Evolutionary conservation across 2,888 invertebrate genomes (phyloP).

Genomic region (Drosophila multiciliata): DNA sequence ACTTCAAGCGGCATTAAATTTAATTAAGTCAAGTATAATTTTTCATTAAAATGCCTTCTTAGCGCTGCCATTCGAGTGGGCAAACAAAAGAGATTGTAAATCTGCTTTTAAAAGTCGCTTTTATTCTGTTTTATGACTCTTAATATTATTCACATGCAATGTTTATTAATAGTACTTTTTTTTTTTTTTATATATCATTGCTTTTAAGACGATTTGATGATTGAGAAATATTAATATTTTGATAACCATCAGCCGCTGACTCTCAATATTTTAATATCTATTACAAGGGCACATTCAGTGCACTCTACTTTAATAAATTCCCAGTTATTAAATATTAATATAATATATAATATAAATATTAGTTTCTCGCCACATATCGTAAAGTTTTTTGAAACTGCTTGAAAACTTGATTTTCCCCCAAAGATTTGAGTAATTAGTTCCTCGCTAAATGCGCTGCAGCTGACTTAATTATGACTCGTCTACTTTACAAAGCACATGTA

Average conservation of each 20-base stretch:
- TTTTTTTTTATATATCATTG: not conserved
- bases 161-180: not conserved
- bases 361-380: not conserved
- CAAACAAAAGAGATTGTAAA: constrained; percentile 31
- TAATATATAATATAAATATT: too few species aligned
- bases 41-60: constrained; percentile 8
- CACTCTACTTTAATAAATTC: not conserved
- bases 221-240: not conserved
- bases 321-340: too few species aligned
- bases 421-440: constrained; percentile 6
- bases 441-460: not conserved
- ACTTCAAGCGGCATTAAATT: constrained; percentile 15
- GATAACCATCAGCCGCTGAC: not conserved
- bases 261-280: not conserved
- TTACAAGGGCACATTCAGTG: not conserved
- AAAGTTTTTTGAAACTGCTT: constrained; percentile 5
- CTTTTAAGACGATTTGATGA: not conserved
- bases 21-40: constrained; percentile 35
- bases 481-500: not conserved
- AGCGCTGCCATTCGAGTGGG: constrained; percentile 7
- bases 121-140: constrained; percentile 12
- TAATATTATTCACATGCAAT: constrained; percentile 7
- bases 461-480: not conserved
- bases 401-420: not conserved
- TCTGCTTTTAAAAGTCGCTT: constrained; percentile 9